Conservation (phyloP, 2,888 invertebrate genomes). For the Drosophila tripunctata region DNA sequence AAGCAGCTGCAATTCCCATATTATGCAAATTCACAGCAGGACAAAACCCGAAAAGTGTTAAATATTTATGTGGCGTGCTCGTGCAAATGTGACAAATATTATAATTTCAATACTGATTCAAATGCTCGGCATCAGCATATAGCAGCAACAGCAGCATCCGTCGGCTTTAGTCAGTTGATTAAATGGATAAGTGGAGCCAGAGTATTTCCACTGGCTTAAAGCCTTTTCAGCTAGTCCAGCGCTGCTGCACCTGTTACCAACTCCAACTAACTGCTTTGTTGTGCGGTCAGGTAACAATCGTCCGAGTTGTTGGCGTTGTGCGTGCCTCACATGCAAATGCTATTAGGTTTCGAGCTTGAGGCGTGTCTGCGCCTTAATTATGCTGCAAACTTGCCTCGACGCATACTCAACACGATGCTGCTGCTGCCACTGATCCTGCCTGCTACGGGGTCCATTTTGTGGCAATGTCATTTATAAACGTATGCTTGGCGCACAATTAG, state of each 20-base stretch:
- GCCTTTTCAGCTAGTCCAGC: constrained; percentile 1
- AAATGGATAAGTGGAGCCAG: constrained; percentile 43
- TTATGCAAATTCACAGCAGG: constrained; percentile 31
- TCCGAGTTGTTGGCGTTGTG: constrained; percentile 43
- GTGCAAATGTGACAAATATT: constrained; percentile 48
- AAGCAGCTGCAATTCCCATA: constrained; percentile 45
- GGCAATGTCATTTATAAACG: constrained; percentile 49
- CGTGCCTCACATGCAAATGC: constrained; percentile 72
- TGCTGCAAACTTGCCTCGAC: constrained; percentile 64
- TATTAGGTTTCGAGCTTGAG: constrained; percentile 46
- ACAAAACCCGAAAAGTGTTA: constrained; percentile 33
- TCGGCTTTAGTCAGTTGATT: constrained; percentile 45
- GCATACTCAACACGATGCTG: constrained; percentile 4
- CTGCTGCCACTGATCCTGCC: constrained; percentile 13
- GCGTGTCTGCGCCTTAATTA: constrained; percentile 69
- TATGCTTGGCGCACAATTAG: constrained; percentile 55
- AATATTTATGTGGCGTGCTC: constrained; percentile 38
- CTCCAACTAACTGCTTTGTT: background rate
- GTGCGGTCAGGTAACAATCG: constrained; percentile 36
- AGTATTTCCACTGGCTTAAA: constrained; percentile 15
- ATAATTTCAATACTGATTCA: constrained; percentile 37
- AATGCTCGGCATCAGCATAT: constrained; percentile 9
- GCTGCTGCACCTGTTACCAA: constrained; percentile 8
- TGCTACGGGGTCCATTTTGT: constrained; percentile 25
- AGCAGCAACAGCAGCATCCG: background rate